Base-by-base conservation (phyloP, 2,888 invertebrate species). In the Pseudococcus jackbeardsleyi region DNA sequence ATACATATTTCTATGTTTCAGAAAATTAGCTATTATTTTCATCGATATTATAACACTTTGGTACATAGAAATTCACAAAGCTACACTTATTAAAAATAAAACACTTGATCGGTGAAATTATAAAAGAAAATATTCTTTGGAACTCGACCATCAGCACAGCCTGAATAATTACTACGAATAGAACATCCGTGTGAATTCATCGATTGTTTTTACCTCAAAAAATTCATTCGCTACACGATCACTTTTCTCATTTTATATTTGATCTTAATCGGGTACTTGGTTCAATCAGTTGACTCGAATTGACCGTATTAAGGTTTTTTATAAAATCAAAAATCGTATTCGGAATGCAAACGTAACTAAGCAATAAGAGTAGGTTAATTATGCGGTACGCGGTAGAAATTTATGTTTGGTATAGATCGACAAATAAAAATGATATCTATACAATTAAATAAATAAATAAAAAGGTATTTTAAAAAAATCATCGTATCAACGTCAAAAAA, bases 141-240 rank as follows among this genome's bases (percentile, higher is more conserved):
- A 77, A 79, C 79, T 87, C 46, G 50, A 50, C 26, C 68, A 54
- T 77, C 39, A 77, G 54, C 87, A 87, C 87, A 87, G 87, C 87
- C 87, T 79, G 87, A 77, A 77, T 79, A 77, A 87, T 77, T 77
- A 46, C 46, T 68, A 87, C 87, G 77, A 87, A 46, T 39, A 87
- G 22, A 72, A 77, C 42, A 15, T 72, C 50, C 79, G 79, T 46
- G 17, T 33, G 26, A 72, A 72, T 26, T 33, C 68, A 33, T 42
- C 46, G 7, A 46, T 46, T 79, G 11, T 42, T 46, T 46, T 46
- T 0, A 33, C 6, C 4, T 84, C 48, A 19, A 9, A 84, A 84
- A 26, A 50, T 26, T 72, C 33, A 72, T 72, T 33, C 3, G 15
- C 1, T 72, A 33, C 12, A 33, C 33, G 68, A 26, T 72, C 68